Percentiles rank a stretch among this genome's conserved stretches.
Evolutionary conservation across 2,797 vertebrate genomes (phyloP).

Genomic region (Aeoliscus strigatus): DNA sequence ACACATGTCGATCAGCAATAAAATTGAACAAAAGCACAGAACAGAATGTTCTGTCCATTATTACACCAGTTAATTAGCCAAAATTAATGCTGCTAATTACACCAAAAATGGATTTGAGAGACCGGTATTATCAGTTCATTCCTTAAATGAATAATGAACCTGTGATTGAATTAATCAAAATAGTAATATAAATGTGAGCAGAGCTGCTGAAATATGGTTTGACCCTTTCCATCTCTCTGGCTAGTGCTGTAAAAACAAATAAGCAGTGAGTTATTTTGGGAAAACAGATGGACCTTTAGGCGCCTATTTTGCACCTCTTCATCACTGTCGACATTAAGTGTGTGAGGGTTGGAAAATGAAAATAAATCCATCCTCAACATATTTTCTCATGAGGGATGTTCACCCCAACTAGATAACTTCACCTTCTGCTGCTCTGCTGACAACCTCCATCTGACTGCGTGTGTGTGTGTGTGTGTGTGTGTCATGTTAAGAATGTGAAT

Average conservation of each 20-base stretch:
- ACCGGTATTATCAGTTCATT: constrained; percentile 48
- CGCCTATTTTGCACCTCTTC: constrained; percentile 5
- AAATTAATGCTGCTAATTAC: constrained; percentile 67
- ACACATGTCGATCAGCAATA: constrained; percentile 27
- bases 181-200: constrained; percentile 29
- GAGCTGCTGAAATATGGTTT: constrained; percentile 26
- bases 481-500: neutral
- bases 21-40: constrained; percentile 22
- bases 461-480: neutral
- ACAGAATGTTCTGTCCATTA: constrained; percentile 39
- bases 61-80: constrained; percentile 63
- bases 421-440: constrained; percentile 18
- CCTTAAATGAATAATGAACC: constrained; percentile 67
- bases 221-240: constrained; percentile 19
- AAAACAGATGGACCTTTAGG: constrained; percentile 9
- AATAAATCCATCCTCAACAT: constrained; percentile 5
- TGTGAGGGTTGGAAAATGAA: constrained; percentile 16
- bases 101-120: constrained; percentile 36
- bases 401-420: constrained; percentile 2
- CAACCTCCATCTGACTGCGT: constrained; percentile 13
- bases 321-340: constrained; percentile 16
- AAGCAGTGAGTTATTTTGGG: constrained; percentile 10
- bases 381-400: constrained; percentile 24
- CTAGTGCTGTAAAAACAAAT: constrained; percentile 6
- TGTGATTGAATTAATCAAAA: constrained; percentile 61